Percentiles rank a stretch among this genome's conserved stretches.
Conservation (phyloP, 2,888 invertebrate species). For the Volucella inanis region DNA sequence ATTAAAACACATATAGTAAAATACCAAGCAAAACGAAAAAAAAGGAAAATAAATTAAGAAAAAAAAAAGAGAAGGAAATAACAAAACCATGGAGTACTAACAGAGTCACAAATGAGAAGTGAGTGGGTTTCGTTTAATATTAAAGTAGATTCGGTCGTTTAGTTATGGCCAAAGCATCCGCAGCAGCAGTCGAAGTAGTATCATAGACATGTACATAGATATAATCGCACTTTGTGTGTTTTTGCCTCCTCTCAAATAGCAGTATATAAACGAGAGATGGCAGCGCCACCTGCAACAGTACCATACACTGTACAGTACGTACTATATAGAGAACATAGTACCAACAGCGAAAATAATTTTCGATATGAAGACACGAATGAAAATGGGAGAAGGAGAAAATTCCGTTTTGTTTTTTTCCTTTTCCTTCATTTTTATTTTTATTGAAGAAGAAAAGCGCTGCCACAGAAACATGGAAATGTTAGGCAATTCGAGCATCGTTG, state of each 20-base stretch:
- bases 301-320: constrained; percentile 60
- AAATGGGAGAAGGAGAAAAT: background rate
- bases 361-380: constrained; percentile 63
- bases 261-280: constrained; percentile 69
- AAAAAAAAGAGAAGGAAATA: constrained; percentile 26
- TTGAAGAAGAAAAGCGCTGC: constrained; percentile 52
- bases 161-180: constrained; percentile 69
- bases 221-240: constrained; percentile 55
- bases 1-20: constrained; percentile 63
- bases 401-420: constrained; percentile 30
- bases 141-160: constrained; percentile 73
- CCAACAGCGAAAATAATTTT: constrained; percentile 66
- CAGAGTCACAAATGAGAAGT: constrained; percentile 69
- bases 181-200: constrained; percentile 25
- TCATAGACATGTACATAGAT: constrained; percentile 46
- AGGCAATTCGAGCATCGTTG: constrained; percentile 46
- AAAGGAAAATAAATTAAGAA: constrained; percentile 35
- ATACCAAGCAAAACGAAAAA: constrained; percentile 35
- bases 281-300: constrained; percentile 72
- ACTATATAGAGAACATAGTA: constrained; percentile 43
- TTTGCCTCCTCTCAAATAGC: constrained; percentile 65
- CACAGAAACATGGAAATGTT: constrained; percentile 59
- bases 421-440: constrained; percentile 34
- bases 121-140: constrained; percentile 73
- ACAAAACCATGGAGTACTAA: constrained; percentile 49